These are phyloP conservation scores for Andrena bicolor DNA, from an alignment of 2,888 invertebrate genomes.

Conservation along the genomic window DNA sequence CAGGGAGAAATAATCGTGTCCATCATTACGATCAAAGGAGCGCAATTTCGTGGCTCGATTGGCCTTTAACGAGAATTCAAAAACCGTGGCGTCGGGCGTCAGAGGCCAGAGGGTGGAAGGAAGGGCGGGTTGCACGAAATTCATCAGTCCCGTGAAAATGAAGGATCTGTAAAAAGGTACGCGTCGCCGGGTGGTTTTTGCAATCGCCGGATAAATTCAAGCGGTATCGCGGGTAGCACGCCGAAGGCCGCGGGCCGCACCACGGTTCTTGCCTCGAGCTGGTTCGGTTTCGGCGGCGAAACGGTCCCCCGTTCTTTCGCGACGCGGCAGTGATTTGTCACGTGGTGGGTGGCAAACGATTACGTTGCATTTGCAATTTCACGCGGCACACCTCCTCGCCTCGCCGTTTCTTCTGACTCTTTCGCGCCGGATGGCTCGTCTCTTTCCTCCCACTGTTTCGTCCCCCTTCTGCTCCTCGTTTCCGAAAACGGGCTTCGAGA, in stretches of 20 bases:
- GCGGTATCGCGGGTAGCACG: background rate
- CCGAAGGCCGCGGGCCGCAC: conserved; percentile 15
- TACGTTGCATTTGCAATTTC: conserved; percentile 84
- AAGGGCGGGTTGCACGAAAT: background rate
- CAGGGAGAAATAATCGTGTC: conserved; percentile 38
- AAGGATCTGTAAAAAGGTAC: background rate
- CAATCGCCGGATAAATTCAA: conserved; percentile 46
- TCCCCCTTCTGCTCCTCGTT: background rate
- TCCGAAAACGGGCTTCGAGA: conserved; percentile 53
- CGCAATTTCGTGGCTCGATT: conserved; percentile 39
- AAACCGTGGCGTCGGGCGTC: background rate
- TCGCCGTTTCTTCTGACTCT: conserved; percentile 27
- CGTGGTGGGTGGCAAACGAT: conserved; percentile 84
- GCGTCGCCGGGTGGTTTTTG: conserved; percentile 25
- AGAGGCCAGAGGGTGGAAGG: background rate
- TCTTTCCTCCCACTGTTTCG: background rate
- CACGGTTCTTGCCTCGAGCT: conserved; percentile 46
- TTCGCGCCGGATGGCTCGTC: conserved; percentile 7
- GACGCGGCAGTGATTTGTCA: conserved; percentile 81
- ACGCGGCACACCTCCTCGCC: conserved; percentile 73
- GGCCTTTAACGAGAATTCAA: conserved; percentile 13
- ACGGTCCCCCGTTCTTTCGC: conserved; percentile 74
- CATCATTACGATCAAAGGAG: conserved; percentile 45
- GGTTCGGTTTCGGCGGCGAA: conserved; percentile 50
- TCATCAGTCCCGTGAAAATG: conserved; percentile 13